Evolutionary conservation across 2,888 invertebrate genomes (phyloP), one percentile per base, ranked within the genome.

Genomic region (Branchellion lobata): DNA sequence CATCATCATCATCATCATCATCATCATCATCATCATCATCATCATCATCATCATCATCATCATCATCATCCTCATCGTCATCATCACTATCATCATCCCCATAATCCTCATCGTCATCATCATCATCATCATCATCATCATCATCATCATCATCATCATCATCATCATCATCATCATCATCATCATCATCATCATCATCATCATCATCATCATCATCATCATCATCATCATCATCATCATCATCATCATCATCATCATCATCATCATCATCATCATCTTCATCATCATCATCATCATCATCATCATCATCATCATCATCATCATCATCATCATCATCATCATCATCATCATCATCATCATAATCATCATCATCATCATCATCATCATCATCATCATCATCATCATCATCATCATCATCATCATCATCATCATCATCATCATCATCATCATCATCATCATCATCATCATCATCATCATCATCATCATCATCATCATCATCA

Each of bases 391-490:
- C 24, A 73, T 73, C 1, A 8, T 11, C 3, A 0, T 73, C 5
- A 1, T 61, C 1, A n/a, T n/a, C 65, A n/a, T 65, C 65, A 65
- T 68, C 29, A 21, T 0, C 29, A n/a, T 68, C 68, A 2, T 68
- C 27, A 21, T 14, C 65, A 5, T 65, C 24, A 65, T 24, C 1
- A 2, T 68, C 68, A 27, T 68, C 68, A 27, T 68, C 0, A 3
- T 65, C 11, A 65, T 68, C 24, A 68, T 68, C 68, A 68, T 68
- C 68, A 68, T 68, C 68, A 27, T 68, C 68, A 68, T 68, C 68
- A 68, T 68, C 68, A 68, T 68, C 68, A 68, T 68, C 68, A 68
- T 68, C 68, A 68, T 68, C 68, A 27, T 68, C 68, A 68, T 68
- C 68, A 68, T 68, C 68, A 68, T 68, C 68, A 68, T 68, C 68